These are phyloP conservation scores for Drosophila bifasciata DNA, from an alignment of 1,140 invertebrate species.

Conservation along the genomic window DNA sequence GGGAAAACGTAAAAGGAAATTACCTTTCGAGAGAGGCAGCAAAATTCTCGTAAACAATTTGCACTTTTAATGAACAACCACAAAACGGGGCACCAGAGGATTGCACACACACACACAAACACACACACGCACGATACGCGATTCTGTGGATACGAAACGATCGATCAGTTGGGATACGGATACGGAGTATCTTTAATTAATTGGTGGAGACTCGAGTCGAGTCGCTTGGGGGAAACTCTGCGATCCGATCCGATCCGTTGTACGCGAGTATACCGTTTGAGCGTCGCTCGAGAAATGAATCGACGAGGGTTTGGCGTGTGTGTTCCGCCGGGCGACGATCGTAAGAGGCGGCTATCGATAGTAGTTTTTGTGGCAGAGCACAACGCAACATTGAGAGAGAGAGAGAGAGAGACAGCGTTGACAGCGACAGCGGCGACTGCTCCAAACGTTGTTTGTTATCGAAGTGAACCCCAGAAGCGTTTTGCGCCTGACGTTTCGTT, in stretches of 20 bases:
- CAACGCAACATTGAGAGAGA: not conserved
- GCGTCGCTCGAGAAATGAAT: conserved; percentile 69
- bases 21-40: conserved; percentile 69
- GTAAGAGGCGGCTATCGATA: conserved; percentile 71
- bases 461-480: conserved; percentile 60
- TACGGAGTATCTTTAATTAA: too few species aligned
- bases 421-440: conserved; percentile 13
- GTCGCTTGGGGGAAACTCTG: not conserved
- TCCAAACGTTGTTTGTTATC: conserved; percentile 32
- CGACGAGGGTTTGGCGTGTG: conserved; percentile 15
- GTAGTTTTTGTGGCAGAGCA: conserved; percentile 46
- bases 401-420: conserved; percentile 6
- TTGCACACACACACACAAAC: conserved; percentile 14
- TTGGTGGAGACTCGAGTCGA: too few species aligned
- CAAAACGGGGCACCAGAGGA: conserved; percentile 21
- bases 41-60: conserved; percentile 60
- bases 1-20: conserved; percentile 52
- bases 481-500: conserved; percentile 48
- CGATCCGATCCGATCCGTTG: conserved; percentile 16
- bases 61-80: conserved; percentile 69
- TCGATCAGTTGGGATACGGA: too few species aligned
- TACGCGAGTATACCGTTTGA: conserved; percentile 71
- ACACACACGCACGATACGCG: conserved; percentile 24
- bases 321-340: conserved; percentile 48
- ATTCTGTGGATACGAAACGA: conserved; percentile 30